Percentiles rank a stretch among this genome's conserved stretches.
phyloP scores from a whole-genome alignment of 2,888 invertebrate genomes.

The Podotricha telesiphe region DNA sequence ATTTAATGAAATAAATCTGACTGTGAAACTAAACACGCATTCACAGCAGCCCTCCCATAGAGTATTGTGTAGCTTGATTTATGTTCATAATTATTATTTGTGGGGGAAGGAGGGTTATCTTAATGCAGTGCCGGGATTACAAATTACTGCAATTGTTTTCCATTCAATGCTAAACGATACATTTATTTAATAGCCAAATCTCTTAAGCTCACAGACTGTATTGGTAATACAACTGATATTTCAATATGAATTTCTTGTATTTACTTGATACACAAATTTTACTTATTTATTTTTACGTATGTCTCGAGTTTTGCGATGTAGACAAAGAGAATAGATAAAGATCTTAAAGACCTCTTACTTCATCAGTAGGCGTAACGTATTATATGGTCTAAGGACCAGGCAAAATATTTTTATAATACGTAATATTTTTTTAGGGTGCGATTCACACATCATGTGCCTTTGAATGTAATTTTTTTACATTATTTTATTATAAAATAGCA shows the following conservation, averaged over 20 bases:
- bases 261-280: background rate
- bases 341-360: no score
- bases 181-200: slow-evolving; percentile 44
- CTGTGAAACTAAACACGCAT: slow-evolving; percentile 36
- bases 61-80: slow-evolving; percentile 56
- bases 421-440: no score
- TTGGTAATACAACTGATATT: no score
- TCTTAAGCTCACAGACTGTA: slow-evolving; percentile 41
- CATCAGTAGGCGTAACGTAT: no score
- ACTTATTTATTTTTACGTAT: no score
- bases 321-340: no score
- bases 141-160: slow-evolving; percentile 60
- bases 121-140: slow-evolving; percentile 54
- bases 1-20: slow-evolving; percentile 24
- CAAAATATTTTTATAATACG: no score
- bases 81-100: slow-evolving; percentile 64
- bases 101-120: slow-evolving; percentile 56
- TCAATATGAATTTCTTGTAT: background rate
- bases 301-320: no score
- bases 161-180: slow-evolving; percentile 53
- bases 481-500: no score
- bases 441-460: no score
- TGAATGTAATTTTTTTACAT: no score
- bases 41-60: slow-evolving; percentile 40
- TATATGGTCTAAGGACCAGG: no score